Evolutionary conservation across 2,888 invertebrate genomes (phyloP).

Genomic region (Lomographa bimaculata): DNA sequence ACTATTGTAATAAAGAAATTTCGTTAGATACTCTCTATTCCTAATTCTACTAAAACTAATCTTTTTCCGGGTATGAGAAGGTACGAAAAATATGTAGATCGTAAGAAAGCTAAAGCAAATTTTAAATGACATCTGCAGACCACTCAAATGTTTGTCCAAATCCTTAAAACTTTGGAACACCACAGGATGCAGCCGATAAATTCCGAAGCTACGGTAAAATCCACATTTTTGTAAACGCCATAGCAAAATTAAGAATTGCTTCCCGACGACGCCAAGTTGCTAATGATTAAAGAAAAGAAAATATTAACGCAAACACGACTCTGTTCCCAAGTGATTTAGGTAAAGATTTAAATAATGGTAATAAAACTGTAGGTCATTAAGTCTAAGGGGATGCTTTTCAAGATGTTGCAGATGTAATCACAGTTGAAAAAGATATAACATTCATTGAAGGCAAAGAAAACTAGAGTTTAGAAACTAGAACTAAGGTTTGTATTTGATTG

Average conservation of each 20-base stretch:
- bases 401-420: conserved; percentile 67
- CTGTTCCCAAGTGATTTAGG: conserved; percentile 38
- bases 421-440: conserved; percentile 43
- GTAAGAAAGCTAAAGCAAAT: conserved; percentile 1
- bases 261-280: conserved; percentile 31
- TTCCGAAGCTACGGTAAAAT: conserved; percentile 72
- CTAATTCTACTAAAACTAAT: conserved; percentile 3
- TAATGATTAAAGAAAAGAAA: conserved; percentile 47
- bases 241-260: conserved; percentile 68
- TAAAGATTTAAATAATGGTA: conserved; percentile 50
- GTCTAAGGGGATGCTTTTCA: conserved; percentile 73
- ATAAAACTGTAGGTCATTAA: conserved; percentile 66
- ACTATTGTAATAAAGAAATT: too few relatives aligned
- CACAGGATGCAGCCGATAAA: conserved; percentile 60
- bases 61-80: conserved; percentile 6
- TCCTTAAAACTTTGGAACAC: conserved; percentile 42
- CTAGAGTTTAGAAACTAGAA: conserved; percentile 8
- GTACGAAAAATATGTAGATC: too few relatives aligned
- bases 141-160: conserved; percentile 40
- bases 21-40: too few relatives aligned
- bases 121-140: conserved; percentile 43
- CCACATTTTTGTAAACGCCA: conserved; percentile 67
- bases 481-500: conserved; percentile 42
- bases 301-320: conserved; percentile 41
- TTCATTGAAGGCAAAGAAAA: conserved; percentile 26